Evolutionary conservation across 2,113 vertebrate species (phyloP).

Genomic region (Dendropsophus ebraccatus): DNA sequence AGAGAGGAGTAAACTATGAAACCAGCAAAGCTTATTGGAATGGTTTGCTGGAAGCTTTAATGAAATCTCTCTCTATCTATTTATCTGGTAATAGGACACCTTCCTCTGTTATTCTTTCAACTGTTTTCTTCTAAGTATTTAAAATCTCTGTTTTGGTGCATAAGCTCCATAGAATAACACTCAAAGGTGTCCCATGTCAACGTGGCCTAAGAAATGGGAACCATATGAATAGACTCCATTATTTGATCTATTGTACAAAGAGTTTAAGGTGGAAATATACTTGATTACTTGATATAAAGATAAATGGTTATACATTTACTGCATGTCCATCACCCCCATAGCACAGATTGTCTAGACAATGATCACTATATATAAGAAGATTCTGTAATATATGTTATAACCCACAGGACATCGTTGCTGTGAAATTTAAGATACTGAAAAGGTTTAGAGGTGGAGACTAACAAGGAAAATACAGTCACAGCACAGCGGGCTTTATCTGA

Average conservation of each 20-base stretch:
- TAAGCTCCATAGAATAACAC: conserved; percentile 34
- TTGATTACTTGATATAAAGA: too few species aligned
- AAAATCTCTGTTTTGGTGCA: conserved; percentile 12
- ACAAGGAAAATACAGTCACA: too few species aligned
- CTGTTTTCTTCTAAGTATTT: not conserved
- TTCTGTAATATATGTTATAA: too few species aligned
- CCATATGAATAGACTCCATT: not conserved
- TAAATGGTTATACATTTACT: too few species aligned
- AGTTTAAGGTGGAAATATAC: not conserved
- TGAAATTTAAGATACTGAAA: not conserved
- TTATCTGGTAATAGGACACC: not conserved
- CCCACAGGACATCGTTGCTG: too few species aligned
- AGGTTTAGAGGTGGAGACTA: too few species aligned
- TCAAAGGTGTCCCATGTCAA: conserved; percentile 11
- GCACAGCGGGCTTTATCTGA: too few species aligned
- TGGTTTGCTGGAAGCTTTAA: not conserved
- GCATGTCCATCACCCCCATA: too few species aligned
- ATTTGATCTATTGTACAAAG: not conserved
- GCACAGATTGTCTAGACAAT: too few species aligned
- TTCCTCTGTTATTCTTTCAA: conserved; percentile 26
- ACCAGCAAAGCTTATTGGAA: not conserved
- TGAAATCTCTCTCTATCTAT: not conserved
- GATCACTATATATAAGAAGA: too few species aligned
- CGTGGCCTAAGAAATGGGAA: conserved; percentile 1
- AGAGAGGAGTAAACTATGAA: not conserved